Percentiles rank a stretch among this genome's conserved stretches.
Evolutionary conservation across 2,888 invertebrate species (phyloP).

Genomic region (Caenorhabditis zanzibari): DNA sequence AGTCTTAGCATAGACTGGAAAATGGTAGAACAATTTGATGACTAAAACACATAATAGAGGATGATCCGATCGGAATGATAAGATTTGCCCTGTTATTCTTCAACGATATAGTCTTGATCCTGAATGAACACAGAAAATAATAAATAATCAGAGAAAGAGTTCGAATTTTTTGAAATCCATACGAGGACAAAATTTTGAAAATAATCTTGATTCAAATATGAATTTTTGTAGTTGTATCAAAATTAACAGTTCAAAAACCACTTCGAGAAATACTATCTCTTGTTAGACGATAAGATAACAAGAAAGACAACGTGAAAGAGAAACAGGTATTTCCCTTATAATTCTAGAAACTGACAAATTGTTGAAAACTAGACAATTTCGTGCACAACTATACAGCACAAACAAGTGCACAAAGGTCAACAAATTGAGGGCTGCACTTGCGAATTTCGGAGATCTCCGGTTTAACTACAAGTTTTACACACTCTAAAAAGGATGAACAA

Average conservation of each 20-base stretch:
- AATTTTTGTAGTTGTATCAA: neutral
- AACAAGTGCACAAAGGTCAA: neutral
- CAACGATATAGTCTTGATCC: neutral
- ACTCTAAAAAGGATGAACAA: slow-evolving; percentile 16
- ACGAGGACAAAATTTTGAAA: too few relatives aligned
- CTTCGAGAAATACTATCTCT: neutral
- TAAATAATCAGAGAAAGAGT: neutral
- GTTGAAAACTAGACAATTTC: neutral
- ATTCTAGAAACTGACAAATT: neutral
- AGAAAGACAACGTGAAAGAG: neutral
- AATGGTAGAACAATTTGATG: neutral
- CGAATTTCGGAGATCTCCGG: slow-evolving; percentile 3
- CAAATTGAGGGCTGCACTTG: neutral
- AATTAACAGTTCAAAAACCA: neutral
- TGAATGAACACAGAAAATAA: neutral
- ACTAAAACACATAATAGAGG: slow-evolving; percentile 17
- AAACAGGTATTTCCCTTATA: neutral
- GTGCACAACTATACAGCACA: neutral
- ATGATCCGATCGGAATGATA: slow-evolving; percentile 15
- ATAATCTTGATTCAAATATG: too few relatives aligned
- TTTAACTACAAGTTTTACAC: neutral
- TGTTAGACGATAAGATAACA: neutral
- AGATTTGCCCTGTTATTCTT: slow-evolving; percentile 11
- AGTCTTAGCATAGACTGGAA: neutral
- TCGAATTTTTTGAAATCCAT: too few relatives aligned